phyloP scores from a whole-genome alignment of 2,797 vertebrate species.

The Percopsis omiscomaycus region DNA sequence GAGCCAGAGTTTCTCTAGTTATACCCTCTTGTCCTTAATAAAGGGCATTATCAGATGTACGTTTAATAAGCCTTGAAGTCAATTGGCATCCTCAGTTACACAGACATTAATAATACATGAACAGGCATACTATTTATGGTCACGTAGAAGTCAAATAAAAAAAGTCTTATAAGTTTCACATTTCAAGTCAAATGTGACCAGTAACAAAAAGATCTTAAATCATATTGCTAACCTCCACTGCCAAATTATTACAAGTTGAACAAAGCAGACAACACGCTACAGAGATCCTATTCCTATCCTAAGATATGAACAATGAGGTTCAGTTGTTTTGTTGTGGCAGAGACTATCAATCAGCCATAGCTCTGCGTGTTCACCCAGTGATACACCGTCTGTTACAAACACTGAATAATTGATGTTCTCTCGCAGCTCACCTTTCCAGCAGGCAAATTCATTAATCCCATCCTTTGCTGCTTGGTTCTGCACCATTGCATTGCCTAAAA shows the following conservation, averaged over 20 bases:
- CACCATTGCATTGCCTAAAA: slow-evolving; percentile 24
- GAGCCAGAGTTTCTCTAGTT: slow-evolving; percentile 58
- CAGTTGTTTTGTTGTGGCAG: slow-evolving; percentile 71
- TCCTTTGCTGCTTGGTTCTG: slow-evolving; percentile 51
- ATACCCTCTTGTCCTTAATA: slow-evolving; percentile 48
- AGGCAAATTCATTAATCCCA: slow-evolving; percentile 73
- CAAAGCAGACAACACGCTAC: slow-evolving; percentile 34
- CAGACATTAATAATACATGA: slow-evolving; percentile 70
- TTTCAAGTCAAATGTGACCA: slow-evolving; percentile 47
- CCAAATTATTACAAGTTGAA: slow-evolving; percentile 55
- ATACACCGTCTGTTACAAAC: slow-evolving; percentile 82
- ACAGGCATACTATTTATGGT: slow-evolving; percentile 38
- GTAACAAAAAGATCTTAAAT: slow-evolving; percentile 34
- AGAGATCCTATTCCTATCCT: slow-evolving; percentile 62
- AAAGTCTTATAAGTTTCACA: slow-evolving; percentile 32
- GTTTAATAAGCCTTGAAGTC: slow-evolving; percentile 73
- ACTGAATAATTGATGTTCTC: slow-evolving; percentile 80
- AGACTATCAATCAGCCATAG: slow-evolving; percentile 62
- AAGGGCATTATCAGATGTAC: slow-evolving; percentile 68
- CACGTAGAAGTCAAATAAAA: slow-evolving; percentile 47
- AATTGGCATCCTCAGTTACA: slow-evolving; percentile 66
- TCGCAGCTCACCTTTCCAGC: slow-evolving; percentile 77
- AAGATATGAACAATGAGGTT: slow-evolving; percentile 66
- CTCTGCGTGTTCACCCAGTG: slow-evolving; percentile 61
- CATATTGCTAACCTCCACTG: slow-evolving; percentile 16